A percentile compares a stretch with the other conserved stretches of the same genome.
Evolutionary conservation across 1,140 invertebrate genomes (phyloP).

Genomic region (Caerostris darwini): DNA sequence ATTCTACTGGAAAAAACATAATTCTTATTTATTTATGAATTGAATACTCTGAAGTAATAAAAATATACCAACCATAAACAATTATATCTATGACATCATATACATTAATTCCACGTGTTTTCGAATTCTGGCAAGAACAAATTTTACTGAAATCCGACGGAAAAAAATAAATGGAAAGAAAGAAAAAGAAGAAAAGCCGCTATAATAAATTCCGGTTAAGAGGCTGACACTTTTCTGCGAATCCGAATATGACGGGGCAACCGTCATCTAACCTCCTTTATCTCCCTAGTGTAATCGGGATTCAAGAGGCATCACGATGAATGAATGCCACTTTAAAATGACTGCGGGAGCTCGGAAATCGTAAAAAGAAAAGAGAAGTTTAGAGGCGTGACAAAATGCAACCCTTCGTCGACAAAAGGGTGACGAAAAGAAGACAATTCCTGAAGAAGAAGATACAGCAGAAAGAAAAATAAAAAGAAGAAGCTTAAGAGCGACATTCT

Average conservation of each 20-base stretch:
- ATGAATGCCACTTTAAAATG: conserved; percentile 52
- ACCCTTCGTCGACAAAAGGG: conserved; percentile 21
- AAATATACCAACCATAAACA: too few relatives aligned
- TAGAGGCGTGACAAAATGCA: conserved; percentile 40
- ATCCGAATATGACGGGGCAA: background rate
- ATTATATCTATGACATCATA: too few relatives aligned
- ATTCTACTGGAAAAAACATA: too few relatives aligned
- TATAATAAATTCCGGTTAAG: conserved; percentile 6
- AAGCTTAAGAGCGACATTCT: conserved; percentile 54
- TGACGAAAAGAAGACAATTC: background rate
- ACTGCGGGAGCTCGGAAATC: background rate
- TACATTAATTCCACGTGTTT: too few relatives aligned
- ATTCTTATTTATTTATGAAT: too few relatives aligned
- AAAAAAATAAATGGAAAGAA: too few relatives aligned
- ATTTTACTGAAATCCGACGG: too few relatives aligned
- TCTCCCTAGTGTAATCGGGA: conserved; percentile 14
- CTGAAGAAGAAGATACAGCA: conserved; percentile 1
- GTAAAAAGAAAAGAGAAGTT: conserved; percentile 24
- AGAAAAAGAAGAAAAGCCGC: background rate
- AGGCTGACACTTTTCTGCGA: conserved; percentile 10
- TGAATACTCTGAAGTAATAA: too few relatives aligned
- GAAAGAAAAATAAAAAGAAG: background rate
- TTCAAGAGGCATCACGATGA: conserved; percentile 17
- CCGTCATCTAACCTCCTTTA: conserved; percentile 1
- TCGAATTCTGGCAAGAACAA: too few relatives aligned